A percentile compares a stretch with the other conserved stretches of the same genome.
Conservation (phyloP, 2,888 invertebrate genomes). For the Bruchidius siliquastri region DNA sequence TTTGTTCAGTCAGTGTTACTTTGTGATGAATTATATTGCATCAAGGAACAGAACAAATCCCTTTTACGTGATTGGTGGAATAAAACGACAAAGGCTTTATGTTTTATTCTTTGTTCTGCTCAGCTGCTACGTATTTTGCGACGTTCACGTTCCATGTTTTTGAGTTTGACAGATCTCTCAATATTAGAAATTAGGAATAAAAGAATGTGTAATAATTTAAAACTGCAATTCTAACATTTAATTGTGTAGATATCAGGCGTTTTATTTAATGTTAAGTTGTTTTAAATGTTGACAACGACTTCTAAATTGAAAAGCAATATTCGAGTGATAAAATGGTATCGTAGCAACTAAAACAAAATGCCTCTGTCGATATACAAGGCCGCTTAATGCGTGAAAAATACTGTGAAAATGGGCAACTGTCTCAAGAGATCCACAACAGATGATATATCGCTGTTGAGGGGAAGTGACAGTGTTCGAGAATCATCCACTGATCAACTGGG, state of each 20-base stretch:
- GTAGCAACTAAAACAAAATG: not conserved
- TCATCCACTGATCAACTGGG: conserved; percentile 57
- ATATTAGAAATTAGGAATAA: too few relatives aligned
- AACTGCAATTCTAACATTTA: not conserved
- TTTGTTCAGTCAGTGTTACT: too few relatives aligned
- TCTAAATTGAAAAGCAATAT: not conserved
- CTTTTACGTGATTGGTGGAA: too few relatives aligned
- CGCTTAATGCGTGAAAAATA: conserved; percentile 22
- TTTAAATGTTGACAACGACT: not conserved
- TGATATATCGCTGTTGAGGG: conserved; percentile 60
- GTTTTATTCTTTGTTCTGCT: too few relatives aligned
- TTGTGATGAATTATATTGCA: too few relatives aligned
- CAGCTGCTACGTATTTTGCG: too few relatives aligned
- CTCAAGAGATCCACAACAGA: conserved; percentile 62
- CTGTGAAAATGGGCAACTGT: conserved; percentile 62
- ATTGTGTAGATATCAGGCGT: not conserved
- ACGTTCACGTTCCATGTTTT: too few relatives aligned
- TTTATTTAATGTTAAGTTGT: not conserved
- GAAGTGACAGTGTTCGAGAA: conserved; percentile 55
- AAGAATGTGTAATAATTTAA: not conserved
- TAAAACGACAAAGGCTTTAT: too few relatives aligned
- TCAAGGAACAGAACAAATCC: too few relatives aligned
- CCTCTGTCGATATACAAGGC: not conserved
- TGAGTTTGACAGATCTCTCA: too few relatives aligned
- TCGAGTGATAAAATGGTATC: not conserved